Base-by-base conservation (phyloP, 2,888 invertebrate species). In the Sphaeridia pumilis region DNA sequence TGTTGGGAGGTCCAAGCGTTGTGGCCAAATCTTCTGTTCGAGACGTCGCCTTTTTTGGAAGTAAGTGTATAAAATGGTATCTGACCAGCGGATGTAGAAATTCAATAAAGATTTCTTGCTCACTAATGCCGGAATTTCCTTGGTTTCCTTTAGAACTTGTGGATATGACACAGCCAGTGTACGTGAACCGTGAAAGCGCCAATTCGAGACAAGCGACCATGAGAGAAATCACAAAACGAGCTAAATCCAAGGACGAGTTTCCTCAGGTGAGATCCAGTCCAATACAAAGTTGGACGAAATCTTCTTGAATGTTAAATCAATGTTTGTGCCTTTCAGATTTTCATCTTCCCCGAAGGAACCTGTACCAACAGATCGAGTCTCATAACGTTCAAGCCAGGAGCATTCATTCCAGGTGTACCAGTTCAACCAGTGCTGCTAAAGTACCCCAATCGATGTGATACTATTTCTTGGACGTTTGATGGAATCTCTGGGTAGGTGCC, bases 391-490 rank as follows among this genome's bases (percentile, higher is more conserved):
- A 68, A 68, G 52, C 48, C 61, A 2, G 93, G 94, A 36, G 94
- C 92, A 12, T 95, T 95, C 73, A 87, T 87, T 72, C 92, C 93
- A 0, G 93, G 93, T 0, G 88, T 93, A 14, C 92, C 95, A 0
- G 85, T 95, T 2, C 95, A 95, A 69, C 94, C 94, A 0, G 90
- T 95, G 14, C 82, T 87, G 67, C 81, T 95, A 56, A 78, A 85
- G 51, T 95, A 93, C 70, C 89, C 87, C 0, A 93, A 93, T 68
- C 83, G 84, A 63, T 75, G 83, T 67, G 89, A 90, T 67, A 86
- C 87, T 0, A 85, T 87, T 59, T 88, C 89, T 0, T 90, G 89
- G 89, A 89, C 89, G 0, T 93, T 88, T 92, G 89, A 87, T 69
- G 93, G 93, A 28, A 90, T 92, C 46, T 86, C 87, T 70, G 86